Conservation (phyloP, 1,140 invertebrate genomes). For the Plectrocnemia conspersa region DNA sequence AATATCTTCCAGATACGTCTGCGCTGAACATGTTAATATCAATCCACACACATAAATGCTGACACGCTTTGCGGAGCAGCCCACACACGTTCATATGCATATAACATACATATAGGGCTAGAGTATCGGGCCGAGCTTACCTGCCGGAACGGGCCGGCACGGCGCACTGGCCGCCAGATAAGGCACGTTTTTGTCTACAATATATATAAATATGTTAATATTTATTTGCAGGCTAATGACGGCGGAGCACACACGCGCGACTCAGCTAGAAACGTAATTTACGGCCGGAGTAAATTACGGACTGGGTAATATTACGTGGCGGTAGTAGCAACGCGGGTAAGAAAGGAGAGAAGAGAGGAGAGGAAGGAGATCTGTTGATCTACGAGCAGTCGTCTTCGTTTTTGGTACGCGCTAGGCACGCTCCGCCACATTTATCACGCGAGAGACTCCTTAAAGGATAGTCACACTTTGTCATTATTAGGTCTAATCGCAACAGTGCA, state of each 20-base stretch:
- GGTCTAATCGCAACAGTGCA: no score
- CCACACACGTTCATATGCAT: no score
- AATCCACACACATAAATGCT: no score
- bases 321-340: background rate
- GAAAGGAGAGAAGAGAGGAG: background rate
- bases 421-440: no score
- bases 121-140: no score
- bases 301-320: background rate
- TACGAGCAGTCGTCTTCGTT: slow-evolving; percentile 6
- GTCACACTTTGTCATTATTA: no score
- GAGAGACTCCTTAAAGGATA: no score
- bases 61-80: no score
- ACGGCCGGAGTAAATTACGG: slow-evolving; percentile 15
- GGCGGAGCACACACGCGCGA: slow-evolving; percentile 15
- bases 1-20: no score
- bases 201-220: slow-evolving; percentile 25
- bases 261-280: slow-evolving; percentile 19
- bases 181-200: slow-evolving; percentile 11
- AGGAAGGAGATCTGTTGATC: slow-evolving; percentile 9
- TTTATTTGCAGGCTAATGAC: slow-evolving; percentile 25
- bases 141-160: background rate
- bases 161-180: background rate
- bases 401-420: no score
- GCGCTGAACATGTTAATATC: no score
- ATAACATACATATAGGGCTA: no score